These are phyloP conservation scores for Siphonodentalium dalli DNA, from an alignment of 2,888 invertebrate genomes.

Conservation along the genomic window DNA sequence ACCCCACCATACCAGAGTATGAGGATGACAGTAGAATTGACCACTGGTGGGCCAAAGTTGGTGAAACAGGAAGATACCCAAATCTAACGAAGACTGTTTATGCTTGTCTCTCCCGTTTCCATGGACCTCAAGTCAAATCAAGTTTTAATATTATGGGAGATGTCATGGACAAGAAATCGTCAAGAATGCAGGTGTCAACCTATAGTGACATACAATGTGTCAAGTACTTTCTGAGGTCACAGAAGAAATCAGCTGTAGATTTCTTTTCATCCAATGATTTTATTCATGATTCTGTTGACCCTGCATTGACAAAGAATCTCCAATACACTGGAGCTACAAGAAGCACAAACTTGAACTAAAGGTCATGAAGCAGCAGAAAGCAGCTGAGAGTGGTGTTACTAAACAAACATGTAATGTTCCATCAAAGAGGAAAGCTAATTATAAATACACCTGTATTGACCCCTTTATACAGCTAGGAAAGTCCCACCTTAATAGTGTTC, in stretches of 20 bases:
- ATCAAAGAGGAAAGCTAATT: too few relatives aligned
- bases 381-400: too few relatives aligned
- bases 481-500: too few relatives aligned
- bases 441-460: too few relatives aligned
- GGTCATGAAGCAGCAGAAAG: too few relatives aligned
- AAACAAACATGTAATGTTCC: too few relatives aligned
- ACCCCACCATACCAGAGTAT: slow-evolving; percentile 14
- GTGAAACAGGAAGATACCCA: slow-evolving; percentile 14
- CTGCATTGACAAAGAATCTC: slow-evolving; percentile 15
- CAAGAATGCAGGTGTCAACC: slow-evolving; percentile 20
- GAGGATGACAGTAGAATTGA: slow-evolving; percentile 2
- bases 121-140: slow-evolving; percentile 32
- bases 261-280: slow-evolving; percentile 17
- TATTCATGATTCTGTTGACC: slow-evolving; percentile 15
- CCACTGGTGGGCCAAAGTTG: slow-evolving; percentile 19
- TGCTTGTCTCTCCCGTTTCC: slow-evolving; percentile 27
- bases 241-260: slow-evolving; percentile 13
- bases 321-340: slow-evolving; percentile 1
- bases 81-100: slow-evolving; percentile 17
- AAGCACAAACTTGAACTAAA: too few relatives aligned
- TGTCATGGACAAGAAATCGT: slow-evolving; percentile 24
- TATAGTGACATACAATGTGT: slow-evolving; percentile 28
- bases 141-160: slow-evolving; percentile 35
- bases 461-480: too few relatives aligned
- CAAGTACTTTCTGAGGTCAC: slow-evolving; percentile 30